phyloP scores from a whole-genome alignment of 2,888 invertebrate species.

The Heliconius ethilla region DNA sequence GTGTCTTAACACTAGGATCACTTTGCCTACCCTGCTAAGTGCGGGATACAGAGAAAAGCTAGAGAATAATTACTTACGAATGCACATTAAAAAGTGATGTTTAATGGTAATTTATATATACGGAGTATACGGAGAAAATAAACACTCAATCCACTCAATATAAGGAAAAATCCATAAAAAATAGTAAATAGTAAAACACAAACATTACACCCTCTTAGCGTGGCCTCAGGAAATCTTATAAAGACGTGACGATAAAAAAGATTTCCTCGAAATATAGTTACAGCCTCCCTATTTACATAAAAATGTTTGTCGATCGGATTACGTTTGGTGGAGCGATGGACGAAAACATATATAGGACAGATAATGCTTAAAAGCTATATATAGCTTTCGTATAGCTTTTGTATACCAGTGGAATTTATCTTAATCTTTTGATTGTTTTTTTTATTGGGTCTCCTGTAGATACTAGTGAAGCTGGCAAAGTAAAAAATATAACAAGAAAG shows the following conservation, averaged over 20 bases:
- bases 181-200: conserved; percentile 1
- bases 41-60: neutral
- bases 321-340: conserved; percentile 33
- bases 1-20: too few species aligned
- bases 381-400: neutral
- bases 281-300: conserved; percentile 41
- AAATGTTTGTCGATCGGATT: conserved; percentile 41
- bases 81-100: too few species aligned
- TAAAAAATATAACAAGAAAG: neutral
- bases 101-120: too few species aligned
- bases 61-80: neutral
- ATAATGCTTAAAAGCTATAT: conserved; percentile 31
- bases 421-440: neutral
- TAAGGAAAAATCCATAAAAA: neutral
- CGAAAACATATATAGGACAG: conserved; percentile 34
- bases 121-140: too few species aligned
- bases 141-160: neutral
- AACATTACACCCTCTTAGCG: conserved; percentile 17
- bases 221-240: conserved; percentile 33
- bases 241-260: conserved; percentile 42
- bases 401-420: neutral
- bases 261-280: conserved; percentile 43
- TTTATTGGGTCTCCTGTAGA: neutral
- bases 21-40: neutral
- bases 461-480: neutral